A percentile compares a stretch with the other conserved stretches of the same genome.
These are phyloP conservation scores for Elephas maximus DNA, from an alignment of 2,113 vertebrate species.

Conservation along the genomic window DNA sequence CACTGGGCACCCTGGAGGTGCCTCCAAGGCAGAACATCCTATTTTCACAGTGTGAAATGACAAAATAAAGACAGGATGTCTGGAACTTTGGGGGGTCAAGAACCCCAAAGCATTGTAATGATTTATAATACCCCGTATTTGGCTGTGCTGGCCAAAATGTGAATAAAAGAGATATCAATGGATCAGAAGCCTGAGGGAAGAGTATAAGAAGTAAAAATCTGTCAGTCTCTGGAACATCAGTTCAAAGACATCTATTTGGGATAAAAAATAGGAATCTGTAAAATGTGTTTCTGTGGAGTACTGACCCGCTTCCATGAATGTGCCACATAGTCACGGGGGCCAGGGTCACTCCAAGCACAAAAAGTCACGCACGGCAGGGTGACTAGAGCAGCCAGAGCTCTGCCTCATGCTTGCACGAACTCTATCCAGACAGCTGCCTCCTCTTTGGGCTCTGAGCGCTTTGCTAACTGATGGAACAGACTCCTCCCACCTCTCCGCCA, in stretches of 20 bases:
- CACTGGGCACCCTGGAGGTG: slow-evolving; percentile 45
- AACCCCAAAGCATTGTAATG: slow-evolving; percentile 66
- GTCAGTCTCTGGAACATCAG: neutral
- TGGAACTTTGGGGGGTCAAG: slow-evolving; percentile 27
- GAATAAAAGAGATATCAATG: neutral
- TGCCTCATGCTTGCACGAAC: no score
- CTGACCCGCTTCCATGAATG: neutral
- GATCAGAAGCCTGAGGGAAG: slow-evolving; percentile 42
- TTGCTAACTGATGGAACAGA: neutral
- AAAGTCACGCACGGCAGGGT: accelerated
- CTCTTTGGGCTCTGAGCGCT: neutral
- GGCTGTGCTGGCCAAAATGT: slow-evolving; percentile 38
- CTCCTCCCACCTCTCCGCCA: neutral
- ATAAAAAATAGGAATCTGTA: neutral
- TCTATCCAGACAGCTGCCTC: neutral
- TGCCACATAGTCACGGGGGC: accelerated
- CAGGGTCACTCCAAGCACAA: neutral
- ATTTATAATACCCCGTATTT: slow-evolving; percentile 67
- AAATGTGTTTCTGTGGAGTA: neutral
- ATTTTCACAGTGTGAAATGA: slow-evolving; percentile 59
- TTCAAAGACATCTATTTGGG: neutral
- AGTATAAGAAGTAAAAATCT: neutral
- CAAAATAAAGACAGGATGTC: slow-evolving; percentile 51
- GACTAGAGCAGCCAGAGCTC: no score
- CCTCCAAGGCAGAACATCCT: slow-evolving; percentile 35